Percentiles rank a stretch among this genome's conserved stretches.
Evolutionary conservation across 2,888 invertebrate species (phyloP).

Genomic region (Melanophora roralis): DNA sequence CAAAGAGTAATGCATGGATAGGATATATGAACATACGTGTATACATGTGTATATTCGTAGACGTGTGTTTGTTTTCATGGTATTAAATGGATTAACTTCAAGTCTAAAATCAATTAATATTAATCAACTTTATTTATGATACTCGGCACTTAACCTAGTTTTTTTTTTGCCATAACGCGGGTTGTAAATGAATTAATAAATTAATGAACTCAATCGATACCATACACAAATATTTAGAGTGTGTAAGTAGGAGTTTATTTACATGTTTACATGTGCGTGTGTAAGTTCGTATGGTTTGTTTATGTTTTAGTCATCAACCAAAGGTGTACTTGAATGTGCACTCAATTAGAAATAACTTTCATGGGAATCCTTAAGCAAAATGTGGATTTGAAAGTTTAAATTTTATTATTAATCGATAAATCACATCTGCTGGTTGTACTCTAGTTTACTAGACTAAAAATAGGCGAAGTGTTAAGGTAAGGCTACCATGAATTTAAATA

Average conservation of each 20-base stretch:
- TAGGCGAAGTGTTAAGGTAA: too few species aligned
- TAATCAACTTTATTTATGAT: conserved; percentile 75
- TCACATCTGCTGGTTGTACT: conserved; percentile 33
- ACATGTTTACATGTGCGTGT: neutral
- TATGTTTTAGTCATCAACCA: neutral
- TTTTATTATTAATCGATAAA: conserved; percentile 32
- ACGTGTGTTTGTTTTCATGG: neutral
- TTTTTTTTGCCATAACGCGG: conserved; percentile 41
- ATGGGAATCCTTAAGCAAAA: conserved; percentile 4
- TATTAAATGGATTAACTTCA: conserved; percentile 44
- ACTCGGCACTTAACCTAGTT: conserved; percentile 70
- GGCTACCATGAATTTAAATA: too few species aligned
- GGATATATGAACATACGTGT: neutral
- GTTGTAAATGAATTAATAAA: conserved; percentile 21
- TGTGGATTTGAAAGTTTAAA: conserved; percentile 8
- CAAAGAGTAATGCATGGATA: neutral
- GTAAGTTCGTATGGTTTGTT: neutral
- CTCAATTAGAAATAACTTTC: conserved; percentile 45
- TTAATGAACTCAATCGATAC: conserved; percentile 21
- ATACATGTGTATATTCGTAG: neutral
- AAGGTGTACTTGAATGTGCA: conserved; percentile 32
- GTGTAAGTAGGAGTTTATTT: neutral
- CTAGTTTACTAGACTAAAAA: conserved; percentile 3
- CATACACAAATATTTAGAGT: too few species aligned
- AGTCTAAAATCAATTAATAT: conserved; percentile 71